These are phyloP conservation scores for Stegophylla sp. DNA, from an alignment of 2,888 invertebrate genomes.

Conservation along the genomic window DNA sequence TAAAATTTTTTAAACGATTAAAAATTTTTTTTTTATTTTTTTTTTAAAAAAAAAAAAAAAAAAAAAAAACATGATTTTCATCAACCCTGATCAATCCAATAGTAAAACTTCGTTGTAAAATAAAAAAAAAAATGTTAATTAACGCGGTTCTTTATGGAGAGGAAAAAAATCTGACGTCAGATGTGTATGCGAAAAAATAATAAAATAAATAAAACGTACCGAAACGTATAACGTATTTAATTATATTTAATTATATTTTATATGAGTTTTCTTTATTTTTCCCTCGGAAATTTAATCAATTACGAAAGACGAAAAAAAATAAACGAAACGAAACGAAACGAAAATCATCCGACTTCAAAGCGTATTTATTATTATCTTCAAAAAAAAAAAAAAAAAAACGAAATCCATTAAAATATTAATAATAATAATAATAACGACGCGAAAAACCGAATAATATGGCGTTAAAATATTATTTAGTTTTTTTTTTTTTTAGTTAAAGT, in stretches of 20 bases:
- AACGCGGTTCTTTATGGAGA: slow-evolving; percentile 7
- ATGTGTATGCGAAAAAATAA: neutral
- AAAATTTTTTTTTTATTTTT: too few species aligned
- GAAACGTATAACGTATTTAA: neutral
- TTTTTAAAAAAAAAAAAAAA: too few species aligned
- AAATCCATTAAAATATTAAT: too few species aligned
- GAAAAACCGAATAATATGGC: neutral
- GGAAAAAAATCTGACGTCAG: slow-evolving; percentile 4
- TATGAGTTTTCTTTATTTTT: neutral
- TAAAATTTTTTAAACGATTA: too few species aligned
- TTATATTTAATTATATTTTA: neutral
- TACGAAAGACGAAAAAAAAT: neutral
- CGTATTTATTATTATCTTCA: neutral
- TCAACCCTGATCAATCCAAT: too few species aligned
- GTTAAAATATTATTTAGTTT: too few species aligned
- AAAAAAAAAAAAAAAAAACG: neutral
- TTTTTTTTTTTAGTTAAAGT: too few species aligned
- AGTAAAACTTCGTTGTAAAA: too few species aligned
- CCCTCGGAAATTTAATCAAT: slow-evolving; percentile 3
- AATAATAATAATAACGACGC: neutral
- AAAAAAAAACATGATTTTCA: neutral
- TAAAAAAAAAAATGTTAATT: too few species aligned
- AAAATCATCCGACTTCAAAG: neutral
- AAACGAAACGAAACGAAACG: neutral
- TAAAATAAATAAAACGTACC: neutral